Conservation (phyloP, 2,113 vertebrate species). For the Peromyscus maniculatus region DNA sequence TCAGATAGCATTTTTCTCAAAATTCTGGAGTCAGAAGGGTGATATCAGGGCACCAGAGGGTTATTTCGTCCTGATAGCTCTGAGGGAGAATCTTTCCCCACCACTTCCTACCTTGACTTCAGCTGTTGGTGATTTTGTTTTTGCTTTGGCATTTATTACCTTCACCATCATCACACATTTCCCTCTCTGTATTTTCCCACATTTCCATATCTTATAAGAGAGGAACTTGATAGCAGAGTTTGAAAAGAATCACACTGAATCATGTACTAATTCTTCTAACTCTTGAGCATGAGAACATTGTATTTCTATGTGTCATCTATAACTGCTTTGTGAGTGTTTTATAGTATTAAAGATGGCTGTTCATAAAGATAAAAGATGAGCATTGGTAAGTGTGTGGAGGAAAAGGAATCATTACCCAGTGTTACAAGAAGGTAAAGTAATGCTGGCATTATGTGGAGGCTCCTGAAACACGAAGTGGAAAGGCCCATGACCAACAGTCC, state of each 20-base stretch:
- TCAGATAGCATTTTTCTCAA: neutral
- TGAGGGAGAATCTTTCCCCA: neutral
- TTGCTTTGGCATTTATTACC: too few species aligned
- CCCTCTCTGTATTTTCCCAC: too few species aligned
- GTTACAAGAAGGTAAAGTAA: neutral
- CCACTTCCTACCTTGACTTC: neutral
- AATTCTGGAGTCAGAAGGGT: neutral
- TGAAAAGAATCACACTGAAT: neutral
- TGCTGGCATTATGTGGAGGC: neutral
- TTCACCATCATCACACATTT: neutral
- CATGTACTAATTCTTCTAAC: neutral
- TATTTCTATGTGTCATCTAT: neutral
- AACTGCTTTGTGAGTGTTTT: neutral
- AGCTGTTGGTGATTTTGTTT: neutral
- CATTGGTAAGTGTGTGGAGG: neutral
- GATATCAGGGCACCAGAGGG: too few species aligned
- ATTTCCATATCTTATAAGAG: neutral
- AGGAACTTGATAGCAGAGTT: neutral
- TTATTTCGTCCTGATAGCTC: accelerated
- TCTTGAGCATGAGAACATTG: neutral
- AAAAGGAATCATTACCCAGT: neutral
- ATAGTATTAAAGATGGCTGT: neutral
- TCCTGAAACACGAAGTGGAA: neutral
- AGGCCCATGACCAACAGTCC: too few species aligned
- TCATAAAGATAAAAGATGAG: neutral